These are phyloP conservation scores for Nibea coibor DNA, from an alignment of 2,113 vertebrate species.

Conservation along the genomic window DNA sequence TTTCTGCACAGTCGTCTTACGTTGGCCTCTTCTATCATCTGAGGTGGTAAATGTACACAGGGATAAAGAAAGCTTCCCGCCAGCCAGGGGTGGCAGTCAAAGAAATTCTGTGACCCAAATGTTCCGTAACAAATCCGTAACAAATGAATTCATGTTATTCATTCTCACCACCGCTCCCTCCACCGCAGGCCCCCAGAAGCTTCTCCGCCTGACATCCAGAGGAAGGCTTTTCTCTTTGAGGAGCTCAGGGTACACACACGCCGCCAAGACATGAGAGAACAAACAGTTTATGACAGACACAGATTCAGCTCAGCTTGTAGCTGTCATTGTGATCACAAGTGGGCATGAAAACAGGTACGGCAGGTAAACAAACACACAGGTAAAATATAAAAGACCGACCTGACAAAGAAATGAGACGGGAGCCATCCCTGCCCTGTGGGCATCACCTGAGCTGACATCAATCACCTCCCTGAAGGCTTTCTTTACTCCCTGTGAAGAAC, in stretches of 20 bases:
- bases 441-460: slow-evolving; percentile 51
- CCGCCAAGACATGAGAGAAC: slow-evolving; percentile 56
- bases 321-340: background rate
- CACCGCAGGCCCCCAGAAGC: slow-evolving; percentile 58
- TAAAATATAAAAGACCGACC: slow-evolving; percentile 39
- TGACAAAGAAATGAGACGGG: slow-evolving; percentile 68
- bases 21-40: slow-evolving; percentile 41
- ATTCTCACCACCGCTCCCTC: slow-evolving; percentile 63
- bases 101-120: background rate
- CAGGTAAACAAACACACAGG: background rate
- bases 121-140: too few relatives aligned
- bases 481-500: slow-evolving; percentile 23
- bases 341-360: background rate
- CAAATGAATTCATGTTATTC: background rate
- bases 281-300: background rate
- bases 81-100: background rate
- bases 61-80: slow-evolving; percentile 63
- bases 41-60: slow-evolving; percentile 48
- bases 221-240: slow-evolving; percentile 46
- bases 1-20: slow-evolving; percentile 28
- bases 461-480: slow-evolving; percentile 43
- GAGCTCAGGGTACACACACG: slow-evolving; percentile 63
- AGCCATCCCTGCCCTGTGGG: slow-evolving; percentile 53
- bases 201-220: slow-evolving; percentile 55
- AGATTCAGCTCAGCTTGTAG: background rate